Evolutionary conservation across 2,113 vertebrate genomes (phyloP).

Genomic region (Xiphorhynchus elegans): DNA sequence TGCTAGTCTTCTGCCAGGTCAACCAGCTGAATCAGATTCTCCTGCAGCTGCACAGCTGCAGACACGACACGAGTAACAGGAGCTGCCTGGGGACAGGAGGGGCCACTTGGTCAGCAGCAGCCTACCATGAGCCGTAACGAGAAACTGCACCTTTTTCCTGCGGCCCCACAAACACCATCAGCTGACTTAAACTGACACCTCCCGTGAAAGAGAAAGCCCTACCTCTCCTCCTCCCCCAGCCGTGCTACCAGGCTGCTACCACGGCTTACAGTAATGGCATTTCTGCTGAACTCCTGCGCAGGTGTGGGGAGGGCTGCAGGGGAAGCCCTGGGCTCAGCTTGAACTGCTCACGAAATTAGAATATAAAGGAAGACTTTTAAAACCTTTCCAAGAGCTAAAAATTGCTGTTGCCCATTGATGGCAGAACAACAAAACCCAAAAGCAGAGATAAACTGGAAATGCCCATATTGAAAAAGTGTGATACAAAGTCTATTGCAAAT

Average conservation of each 20-base stretch:
- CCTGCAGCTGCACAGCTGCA: background rate
- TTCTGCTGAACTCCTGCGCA: accelerated
- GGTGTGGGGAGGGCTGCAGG: background rate
- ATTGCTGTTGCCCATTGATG: background rate
- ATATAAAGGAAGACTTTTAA: background rate
- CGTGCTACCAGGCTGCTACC: background rate
- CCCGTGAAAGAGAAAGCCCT: background rate
- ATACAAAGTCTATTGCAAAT: background rate
- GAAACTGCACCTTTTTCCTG: background rate
- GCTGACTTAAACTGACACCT: background rate
- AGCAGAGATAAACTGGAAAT: background rate
- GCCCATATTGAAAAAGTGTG: background rate
- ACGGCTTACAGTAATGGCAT: background rate
- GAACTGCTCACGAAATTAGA: background rate
- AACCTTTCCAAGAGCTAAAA: background rate
- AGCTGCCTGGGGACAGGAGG: background rate
- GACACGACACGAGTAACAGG: background rate
- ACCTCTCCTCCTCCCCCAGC: too few relatives aligned
- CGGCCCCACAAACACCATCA: background rate
- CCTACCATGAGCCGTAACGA: background rate
- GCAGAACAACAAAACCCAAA: background rate
- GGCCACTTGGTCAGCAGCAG: background rate
- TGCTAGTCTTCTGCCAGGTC: background rate
- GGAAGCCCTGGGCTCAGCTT: background rate
- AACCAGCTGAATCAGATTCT: background rate